A percentile compares a stretch with the other conserved stretches of the same genome.
Evolutionary conservation across 1,140 invertebrate genomes (phyloP).

Genomic region (Drosophila busckii): DNA sequence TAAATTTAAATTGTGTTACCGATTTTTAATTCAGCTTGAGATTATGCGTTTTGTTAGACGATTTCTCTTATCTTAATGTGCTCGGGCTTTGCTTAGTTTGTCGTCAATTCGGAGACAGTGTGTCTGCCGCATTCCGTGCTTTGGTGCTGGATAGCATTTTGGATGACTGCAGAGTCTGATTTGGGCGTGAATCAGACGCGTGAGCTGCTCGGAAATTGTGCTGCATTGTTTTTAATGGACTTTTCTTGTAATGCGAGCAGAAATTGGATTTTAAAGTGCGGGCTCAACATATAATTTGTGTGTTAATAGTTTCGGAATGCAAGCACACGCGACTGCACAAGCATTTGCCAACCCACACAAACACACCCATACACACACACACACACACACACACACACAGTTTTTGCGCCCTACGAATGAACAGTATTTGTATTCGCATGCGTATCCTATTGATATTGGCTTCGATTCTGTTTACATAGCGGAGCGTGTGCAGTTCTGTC

Average conservation of each 20-base stretch:
- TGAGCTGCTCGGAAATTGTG: background rate
- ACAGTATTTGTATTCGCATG: constrained; percentile 21
- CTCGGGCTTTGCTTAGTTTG: constrained; percentile 11
- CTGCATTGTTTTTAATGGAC: constrained; percentile 76
- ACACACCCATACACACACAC: background rate
- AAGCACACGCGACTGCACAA: constrained; percentile 42
- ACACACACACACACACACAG: background rate
- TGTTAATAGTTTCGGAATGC: constrained; percentile 76
- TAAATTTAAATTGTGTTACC: constrained; percentile 75
- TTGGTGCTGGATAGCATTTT: no score
- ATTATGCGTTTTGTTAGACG: constrained; percentile 78
- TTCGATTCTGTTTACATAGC: constrained; percentile 39
- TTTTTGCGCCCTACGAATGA: constrained; percentile 3
- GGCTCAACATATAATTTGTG: constrained; percentile 76
- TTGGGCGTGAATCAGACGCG: no score
- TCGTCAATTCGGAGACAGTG: constrained; percentile 63
- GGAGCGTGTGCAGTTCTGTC: constrained; percentile 47
- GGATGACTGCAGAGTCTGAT: no score
- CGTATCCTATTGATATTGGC: constrained; percentile 36
- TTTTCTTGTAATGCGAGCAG: constrained; percentile 75
- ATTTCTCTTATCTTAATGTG: constrained; percentile 77
- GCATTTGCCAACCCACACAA: constrained; percentile 12
- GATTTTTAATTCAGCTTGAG: constrained; percentile 56
- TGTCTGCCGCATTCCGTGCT: constrained; percentile 51
- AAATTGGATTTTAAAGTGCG: constrained; percentile 78